Evolutionary conservation across 2,113 vertebrate species (phyloP).

Genomic region (Aix galericulata): DNA sequence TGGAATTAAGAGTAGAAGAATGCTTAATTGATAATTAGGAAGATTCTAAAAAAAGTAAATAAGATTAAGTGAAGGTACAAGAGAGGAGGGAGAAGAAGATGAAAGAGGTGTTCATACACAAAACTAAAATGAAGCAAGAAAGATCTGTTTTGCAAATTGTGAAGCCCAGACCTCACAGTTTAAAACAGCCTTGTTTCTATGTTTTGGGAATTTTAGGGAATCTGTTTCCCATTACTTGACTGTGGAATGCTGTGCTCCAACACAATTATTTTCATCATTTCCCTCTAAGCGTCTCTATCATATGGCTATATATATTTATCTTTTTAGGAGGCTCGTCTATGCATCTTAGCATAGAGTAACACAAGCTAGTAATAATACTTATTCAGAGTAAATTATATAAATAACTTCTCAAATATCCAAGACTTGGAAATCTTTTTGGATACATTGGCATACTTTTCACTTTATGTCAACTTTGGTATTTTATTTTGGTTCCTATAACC

Average conservation of each 20-base stretch:
- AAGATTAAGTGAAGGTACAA: slow-evolving; percentile 40
- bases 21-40: slow-evolving; percentile 29
- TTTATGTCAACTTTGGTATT: background rate
- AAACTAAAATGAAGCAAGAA: background rate
- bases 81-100: slow-evolving; percentile 3
- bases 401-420: background rate
- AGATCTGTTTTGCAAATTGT: background rate
- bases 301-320: background rate
- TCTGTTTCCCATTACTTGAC: background rate
- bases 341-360: background rate
- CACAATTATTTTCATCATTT: background rate
- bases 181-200: background rate
- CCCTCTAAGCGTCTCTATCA: background rate
- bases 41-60: slow-evolving; percentile 46
- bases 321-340: background rate
- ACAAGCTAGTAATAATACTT: background rate
- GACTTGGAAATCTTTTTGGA: background rate
- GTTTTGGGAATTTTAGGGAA: background rate
- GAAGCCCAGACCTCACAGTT: background rate
- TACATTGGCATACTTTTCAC: background rate
- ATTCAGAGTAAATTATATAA: background rate
- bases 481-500: background rate
- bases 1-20: slow-evolving; percentile 9
- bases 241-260: background rate
- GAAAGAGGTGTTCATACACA: background rate